Conservation (phyloP, 2,797 vertebrate species). For the Oreonectes daqikongensis region DNA sequence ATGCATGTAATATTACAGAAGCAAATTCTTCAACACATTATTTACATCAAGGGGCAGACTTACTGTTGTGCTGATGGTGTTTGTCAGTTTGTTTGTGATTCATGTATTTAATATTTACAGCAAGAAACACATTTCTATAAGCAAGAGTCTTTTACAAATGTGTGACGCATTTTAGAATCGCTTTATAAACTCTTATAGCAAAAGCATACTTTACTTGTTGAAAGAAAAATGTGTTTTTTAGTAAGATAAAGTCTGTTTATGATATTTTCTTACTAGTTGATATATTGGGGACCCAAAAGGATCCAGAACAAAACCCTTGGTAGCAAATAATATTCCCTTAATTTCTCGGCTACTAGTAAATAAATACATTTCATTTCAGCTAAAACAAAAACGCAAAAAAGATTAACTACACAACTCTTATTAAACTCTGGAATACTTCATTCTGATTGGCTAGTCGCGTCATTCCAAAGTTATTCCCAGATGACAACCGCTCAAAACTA, state of each 20-base stretch:
- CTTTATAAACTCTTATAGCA: background rate
- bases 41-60: background rate
- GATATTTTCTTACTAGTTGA: background rate
- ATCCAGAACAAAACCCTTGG: background rate
- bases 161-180: background rate
- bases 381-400: background rate
- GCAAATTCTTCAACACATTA: background rate
- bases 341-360: background rate
- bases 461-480: no score
- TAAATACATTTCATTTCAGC: background rate
- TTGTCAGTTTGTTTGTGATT: background rate
- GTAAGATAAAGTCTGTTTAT: background rate
- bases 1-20: background rate
- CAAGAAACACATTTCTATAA: conserved; percentile 17
- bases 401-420: background rate
- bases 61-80: background rate
- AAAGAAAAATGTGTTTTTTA: background rate
- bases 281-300: background rate
- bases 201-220: background rate
- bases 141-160: background rate
- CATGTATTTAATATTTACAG: conserved; percentile 47
- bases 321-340: background rate
- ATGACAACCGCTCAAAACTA: no score
- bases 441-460: no score
- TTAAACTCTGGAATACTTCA: no score